Percentiles rank a stretch among this genome's conserved stretches.
Evolutionary conservation across 2,113 vertebrate species (phyloP).

Genomic region (Danio rerio): DNA sequence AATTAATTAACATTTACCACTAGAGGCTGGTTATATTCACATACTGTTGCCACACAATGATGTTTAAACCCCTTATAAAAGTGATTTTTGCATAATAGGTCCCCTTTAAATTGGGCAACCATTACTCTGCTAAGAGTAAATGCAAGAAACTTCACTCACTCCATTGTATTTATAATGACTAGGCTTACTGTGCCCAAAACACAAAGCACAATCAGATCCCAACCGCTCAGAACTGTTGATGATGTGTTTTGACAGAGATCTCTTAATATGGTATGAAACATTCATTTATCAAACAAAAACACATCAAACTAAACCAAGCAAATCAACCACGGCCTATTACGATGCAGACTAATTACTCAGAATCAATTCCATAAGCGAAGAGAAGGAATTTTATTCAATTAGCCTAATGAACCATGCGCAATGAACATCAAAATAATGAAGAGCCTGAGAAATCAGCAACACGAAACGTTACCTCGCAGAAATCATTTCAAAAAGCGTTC

Average conservation of each 20-base stretch:
- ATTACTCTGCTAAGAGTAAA: constrained; percentile 21
- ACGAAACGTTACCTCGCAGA: not conserved
- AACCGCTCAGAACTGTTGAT: not conserved
- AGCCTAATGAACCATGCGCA: constrained; percentile 28
- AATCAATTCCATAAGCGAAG: constrained; percentile 30
- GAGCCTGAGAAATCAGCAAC: not conserved
- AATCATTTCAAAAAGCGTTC: not conserved
- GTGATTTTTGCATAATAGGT: too few relatives aligned
- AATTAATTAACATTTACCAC: too few relatives aligned
- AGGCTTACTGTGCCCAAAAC: not conserved
- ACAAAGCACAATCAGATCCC: not conserved
- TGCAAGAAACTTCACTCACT: not conserved
- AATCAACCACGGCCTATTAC: constrained; percentile 6
- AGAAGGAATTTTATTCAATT: constrained; percentile 35
- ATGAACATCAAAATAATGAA: constrained; percentile 23
- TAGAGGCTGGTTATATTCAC: too few relatives aligned
- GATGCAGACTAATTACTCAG: constrained; percentile 32
- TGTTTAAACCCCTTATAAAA: too few relatives aligned
- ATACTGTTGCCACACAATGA: too few relatives aligned
- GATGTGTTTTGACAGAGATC: not conserved
- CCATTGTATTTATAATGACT: constrained; percentile 1
- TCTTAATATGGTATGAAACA: constrained; percentile 6
- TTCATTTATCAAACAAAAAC: constrained; percentile 13
- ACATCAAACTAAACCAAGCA: not conserved
- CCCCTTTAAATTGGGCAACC: constrained; percentile 1